Evolutionary conservation across 2,797 vertebrate species (phyloP).

Genomic region (Channallabes apus): DNA sequence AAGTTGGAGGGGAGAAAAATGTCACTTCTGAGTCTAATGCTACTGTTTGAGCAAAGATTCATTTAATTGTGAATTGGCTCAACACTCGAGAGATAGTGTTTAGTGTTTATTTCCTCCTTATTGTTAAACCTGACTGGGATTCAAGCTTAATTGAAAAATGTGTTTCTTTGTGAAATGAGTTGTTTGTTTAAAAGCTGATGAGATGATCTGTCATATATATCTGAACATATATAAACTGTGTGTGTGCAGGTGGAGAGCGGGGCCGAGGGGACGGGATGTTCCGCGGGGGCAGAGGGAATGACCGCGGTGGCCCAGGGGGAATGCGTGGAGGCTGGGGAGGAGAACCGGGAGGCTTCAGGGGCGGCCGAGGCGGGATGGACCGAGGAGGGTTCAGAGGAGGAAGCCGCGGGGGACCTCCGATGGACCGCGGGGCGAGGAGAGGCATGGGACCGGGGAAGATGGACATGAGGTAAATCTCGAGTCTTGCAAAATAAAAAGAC

Average conservation of each 20-base stretch:
- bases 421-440: conserved; percentile 85
- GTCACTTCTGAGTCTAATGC: neutral
- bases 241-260: conserved; percentile 77
- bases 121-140: too few species aligned
- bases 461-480: conserved; percentile 85
- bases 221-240: neutral
- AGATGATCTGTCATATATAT: neutral
- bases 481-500: neutral
- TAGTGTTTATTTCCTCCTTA: neutral
- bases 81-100: too few species aligned
- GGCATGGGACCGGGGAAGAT: conserved; percentile 94
- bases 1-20: too few species aligned
- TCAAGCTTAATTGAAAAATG: neutral
- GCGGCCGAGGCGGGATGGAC: conserved; percentile 87
- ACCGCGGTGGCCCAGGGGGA: conserved; percentile 81
- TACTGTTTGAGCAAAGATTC: neutral
- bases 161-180: neutral
- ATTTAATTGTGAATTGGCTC: neutral
- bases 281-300: conserved; percentile 88
- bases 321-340: conserved; percentile 92
- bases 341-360: conserved; percentile 88
- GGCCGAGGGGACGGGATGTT: conserved; percentile 82
- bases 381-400: conserved; percentile 87
- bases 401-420: conserved; percentile 82
- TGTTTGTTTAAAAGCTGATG: neutral